phyloP scores from a whole-genome alignment of 2,113 vertebrate species.

The Melanotaenia duboulayi region DNA sequence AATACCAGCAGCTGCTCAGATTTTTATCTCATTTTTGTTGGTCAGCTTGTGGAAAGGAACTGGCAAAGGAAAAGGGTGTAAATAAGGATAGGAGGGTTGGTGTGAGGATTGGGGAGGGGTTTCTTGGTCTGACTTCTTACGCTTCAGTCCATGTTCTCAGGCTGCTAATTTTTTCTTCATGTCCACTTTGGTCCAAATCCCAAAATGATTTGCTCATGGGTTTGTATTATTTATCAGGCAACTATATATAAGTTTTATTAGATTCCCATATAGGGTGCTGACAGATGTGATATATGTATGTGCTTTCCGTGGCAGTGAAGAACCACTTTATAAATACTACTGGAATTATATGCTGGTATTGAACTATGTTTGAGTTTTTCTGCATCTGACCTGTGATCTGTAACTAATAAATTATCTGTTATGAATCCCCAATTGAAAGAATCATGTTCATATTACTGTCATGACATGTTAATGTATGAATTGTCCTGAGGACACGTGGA shows the following conservation, averaged over 20 bases:
- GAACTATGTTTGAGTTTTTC: constrained; percentile 5
- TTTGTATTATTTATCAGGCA: constrained; percentile 17
- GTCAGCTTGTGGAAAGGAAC: constrained; percentile 6
- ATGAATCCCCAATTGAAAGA: constrained; percentile 22
- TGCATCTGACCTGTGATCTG: constrained; percentile 27
- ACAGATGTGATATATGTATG: not conserved
- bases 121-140: constrained; percentile 39
- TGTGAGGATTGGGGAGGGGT: constrained; percentile 28
- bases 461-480: constrained; percentile 39
- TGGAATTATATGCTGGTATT: not conserved
- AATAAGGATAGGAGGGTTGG: constrained; percentile 33
- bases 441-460: constrained; percentile 30
- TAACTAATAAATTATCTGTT: constrained; percentile 12
- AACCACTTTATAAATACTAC: not conserved
- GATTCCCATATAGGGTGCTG: not conserved
- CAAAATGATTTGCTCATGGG: constrained; percentile 45
- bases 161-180: constrained; percentile 47
- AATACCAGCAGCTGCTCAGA: constrained; percentile 17
- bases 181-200: constrained; percentile 33
- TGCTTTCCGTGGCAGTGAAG: not conserved
- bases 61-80: constrained; percentile 43
- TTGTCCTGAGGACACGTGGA: constrained; percentile 37
- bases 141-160: constrained; percentile 29
- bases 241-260: constrained; percentile 6
- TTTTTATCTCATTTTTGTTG: not conserved